phyloP scores from a whole-genome alignment of 2,797 vertebrate species.

The Alfaro cultratus region DNA sequence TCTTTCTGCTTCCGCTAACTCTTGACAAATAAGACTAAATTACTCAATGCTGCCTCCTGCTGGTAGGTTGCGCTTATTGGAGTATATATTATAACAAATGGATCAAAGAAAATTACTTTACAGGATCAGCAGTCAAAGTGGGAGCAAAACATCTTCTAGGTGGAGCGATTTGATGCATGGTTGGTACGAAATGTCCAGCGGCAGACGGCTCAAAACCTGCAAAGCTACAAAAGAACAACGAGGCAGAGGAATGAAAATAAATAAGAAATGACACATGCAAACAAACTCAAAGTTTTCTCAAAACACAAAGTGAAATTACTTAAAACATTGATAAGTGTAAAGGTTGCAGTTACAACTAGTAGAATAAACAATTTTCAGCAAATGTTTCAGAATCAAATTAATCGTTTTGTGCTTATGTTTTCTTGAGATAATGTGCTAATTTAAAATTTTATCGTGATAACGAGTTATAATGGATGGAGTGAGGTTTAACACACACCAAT shows the following conservation, averaged over 20 bases:
- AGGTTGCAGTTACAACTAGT: neutral
- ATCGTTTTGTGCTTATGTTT: too few relatives aligned
- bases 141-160: neutral
- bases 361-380: too few relatives aligned
- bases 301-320: neutral
- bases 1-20: neutral
- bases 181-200: neutral
- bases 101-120: slow-evolving; percentile 3
- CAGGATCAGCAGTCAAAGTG: neutral
- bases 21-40: neutral
- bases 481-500: too few relatives aligned
- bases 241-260: neutral
- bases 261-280: neutral
- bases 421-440: too few relatives aligned
- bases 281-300: neutral
- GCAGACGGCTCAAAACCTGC: neutral
- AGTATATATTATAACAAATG: neutral
- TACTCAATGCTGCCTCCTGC: neutral
- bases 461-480: too few relatives aligned
- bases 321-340: neutral
- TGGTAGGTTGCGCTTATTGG: neutral
- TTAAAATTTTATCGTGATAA: too few relatives aligned
- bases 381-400: too few relatives aligned
- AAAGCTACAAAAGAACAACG: neutral
- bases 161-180: neutral